Evolutionary conservation across 2,797 vertebrate genomes (phyloP), one percentile per base, ranked within the genome.

Genomic region (Sebastes ruberrimus): DNA sequence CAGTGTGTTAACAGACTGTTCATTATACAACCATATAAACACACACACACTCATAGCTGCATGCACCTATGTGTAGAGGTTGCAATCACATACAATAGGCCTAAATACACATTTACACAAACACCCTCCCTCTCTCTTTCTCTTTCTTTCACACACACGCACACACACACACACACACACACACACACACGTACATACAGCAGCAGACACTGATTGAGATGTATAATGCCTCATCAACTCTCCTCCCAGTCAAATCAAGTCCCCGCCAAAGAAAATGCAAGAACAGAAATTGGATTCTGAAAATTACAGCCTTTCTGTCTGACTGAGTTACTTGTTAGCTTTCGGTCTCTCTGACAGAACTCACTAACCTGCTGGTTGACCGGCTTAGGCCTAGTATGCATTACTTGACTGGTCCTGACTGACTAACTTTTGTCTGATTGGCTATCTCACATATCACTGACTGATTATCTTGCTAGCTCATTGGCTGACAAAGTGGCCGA

Each of bases 211-310:
- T 46, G 61, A 83, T 57, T 67, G 59, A 88, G 73, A 71, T 49
- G 56, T 78, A 57, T 64, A 76, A 76, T 49, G 67, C 74, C 59
- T 85, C 81, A 85, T 86, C 70, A 82, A 79, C 67, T 73, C 38
- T 70, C 13, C 69, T 61, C 46, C 63, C 35, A 70, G 67, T 67
- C 69, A 74, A 73, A 81, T 74, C 56, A 52, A 67, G 67, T 74
- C 67, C 55, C 20, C 1, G 60, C 33, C 32, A 83, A 68, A 85
- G 49, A 79, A 63, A 70, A 64, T 46, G 52, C 74, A 28, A n/a
- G 10, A 70, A 66, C 52, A 71, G 33, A 84, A 85, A 83, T 72
- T 79, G 42, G 32, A 80, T 83, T 84, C 79, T 61, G 11, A 62
- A 85, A 82, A 83, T 71, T 1, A 52, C n/a, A n/a, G 8, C 49